These are phyloP conservation scores for Caenorhabditis afra DNA, from an alignment of 2,888 invertebrate species.

Conservation along the genomic window DNA sequence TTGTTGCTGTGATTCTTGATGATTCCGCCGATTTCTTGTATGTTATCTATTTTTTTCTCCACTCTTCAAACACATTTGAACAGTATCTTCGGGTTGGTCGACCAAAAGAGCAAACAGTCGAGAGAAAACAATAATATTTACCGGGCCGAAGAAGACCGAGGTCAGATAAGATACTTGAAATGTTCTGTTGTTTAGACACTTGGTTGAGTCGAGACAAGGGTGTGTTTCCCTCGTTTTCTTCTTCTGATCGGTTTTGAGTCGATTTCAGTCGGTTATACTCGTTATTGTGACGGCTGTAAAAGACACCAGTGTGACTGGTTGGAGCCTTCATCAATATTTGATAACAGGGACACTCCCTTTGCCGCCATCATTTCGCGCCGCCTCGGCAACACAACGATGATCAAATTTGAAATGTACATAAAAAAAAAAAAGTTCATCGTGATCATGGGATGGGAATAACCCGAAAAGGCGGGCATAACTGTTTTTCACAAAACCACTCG, in stretches of 20 bases:
- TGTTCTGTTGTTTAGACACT: slow-evolving; percentile 14
- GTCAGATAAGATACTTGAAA: slow-evolving; percentile 53
- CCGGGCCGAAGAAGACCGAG: slow-evolving; percentile 26
- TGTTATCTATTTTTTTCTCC: background rate
- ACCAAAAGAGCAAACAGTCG: slow-evolving; percentile 42
- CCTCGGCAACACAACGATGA: too few species aligned
- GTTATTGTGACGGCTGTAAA: slow-evolving; percentile 15
- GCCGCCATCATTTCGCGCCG: background rate
- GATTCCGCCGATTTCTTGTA: background rate
- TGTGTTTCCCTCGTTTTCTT: slow-evolving; percentile 2
- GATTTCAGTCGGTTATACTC: background rate
- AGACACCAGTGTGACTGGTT: slow-evolving; percentile 24
- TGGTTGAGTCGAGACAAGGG: background rate
- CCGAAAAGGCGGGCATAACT: background rate
- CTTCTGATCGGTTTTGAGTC: background rate
- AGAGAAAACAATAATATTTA: slow-evolving; percentile 53
- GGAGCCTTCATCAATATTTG: slow-evolving; percentile 44
- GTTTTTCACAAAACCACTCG: slow-evolving; percentile 8
- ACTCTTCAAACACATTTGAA: slow-evolving; percentile 5
- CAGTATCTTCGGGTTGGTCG: background rate
- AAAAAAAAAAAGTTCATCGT: slow-evolving; percentile 14
- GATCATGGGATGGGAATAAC: slow-evolving; percentile 16
- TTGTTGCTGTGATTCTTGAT: background rate
- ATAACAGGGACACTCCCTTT: slow-evolving; percentile 20
- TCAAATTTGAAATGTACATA: slow-evolving; percentile 11